Percentiles rank a stretch among this genome's conserved stretches.
These are phyloP conservation scores for Rhabdophis nuchalis DNA, from an alignment of 2,797 vertebrate species.

Conservation along the genomic window DNA sequence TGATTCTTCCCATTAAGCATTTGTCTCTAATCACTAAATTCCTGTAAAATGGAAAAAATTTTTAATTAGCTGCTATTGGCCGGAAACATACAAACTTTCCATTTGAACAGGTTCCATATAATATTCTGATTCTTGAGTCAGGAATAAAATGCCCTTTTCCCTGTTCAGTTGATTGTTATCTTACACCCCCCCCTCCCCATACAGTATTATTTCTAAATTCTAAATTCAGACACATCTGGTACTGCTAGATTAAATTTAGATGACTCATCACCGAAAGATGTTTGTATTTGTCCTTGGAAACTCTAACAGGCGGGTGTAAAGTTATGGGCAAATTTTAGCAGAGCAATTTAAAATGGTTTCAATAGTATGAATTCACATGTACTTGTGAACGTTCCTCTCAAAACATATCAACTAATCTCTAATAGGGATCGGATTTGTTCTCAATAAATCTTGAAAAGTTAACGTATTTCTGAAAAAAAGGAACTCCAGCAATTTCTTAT, in stretches of 20 bases:
- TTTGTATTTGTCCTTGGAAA: not conserved
- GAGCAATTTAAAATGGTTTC: not conserved
- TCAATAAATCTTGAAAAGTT: not conserved
- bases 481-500: not conserved
- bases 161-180: not conserved
- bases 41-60: not conserved
- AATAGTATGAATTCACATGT: too few species aligned
- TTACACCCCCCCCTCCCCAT: not conserved
- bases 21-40: constrained; percentile 24
- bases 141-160: not conserved
- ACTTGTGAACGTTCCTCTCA: not conserved
- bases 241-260: constrained; percentile 13
- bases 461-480: not conserved
- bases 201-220: not conserved
- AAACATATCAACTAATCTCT: not conserved
- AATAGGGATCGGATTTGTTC: not conserved
- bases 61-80: constrained; percentile 13
- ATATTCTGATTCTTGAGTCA: not conserved
- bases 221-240: not conserved
- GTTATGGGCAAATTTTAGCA: not conserved
- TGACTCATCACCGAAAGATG: not conserved
- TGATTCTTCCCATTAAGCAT: constrained; percentile 12
- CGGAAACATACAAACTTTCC: not conserved
- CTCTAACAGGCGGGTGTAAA: not conserved
- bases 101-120: constrained; percentile 26